Evolutionary conservation across 2,797 vertebrate genomes (phyloP).

Genomic region (Microctenopoma stevenorrisi): DNA sequence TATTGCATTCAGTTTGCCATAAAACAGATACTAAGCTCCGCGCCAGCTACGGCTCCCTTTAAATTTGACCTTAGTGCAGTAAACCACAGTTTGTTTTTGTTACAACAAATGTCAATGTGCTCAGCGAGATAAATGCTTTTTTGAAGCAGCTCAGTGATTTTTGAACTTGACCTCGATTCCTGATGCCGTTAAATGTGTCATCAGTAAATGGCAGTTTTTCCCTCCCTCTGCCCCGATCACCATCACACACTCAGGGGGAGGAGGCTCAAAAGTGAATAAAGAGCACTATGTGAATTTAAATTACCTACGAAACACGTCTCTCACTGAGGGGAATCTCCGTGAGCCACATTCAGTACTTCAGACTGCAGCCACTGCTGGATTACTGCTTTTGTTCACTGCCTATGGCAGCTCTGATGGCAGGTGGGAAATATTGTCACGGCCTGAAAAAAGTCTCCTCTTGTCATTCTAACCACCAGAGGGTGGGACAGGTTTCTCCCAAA

Average conservation of each 20-base stretch:
- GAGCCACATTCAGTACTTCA: not conserved
- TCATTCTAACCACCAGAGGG: not conserved
- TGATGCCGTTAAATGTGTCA: not conserved
- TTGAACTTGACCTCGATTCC: not conserved
- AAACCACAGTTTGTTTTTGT: constrained; percentile 12
- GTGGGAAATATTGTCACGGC: not conserved
- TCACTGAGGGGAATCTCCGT: not conserved
- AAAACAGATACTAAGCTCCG: constrained; percentile 12
- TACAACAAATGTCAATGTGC: constrained; percentile 1
- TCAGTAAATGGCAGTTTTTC: not conserved
- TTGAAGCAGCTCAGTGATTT: not conserved
- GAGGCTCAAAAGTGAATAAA: not conserved
- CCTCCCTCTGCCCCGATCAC: not conserved
- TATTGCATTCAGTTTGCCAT: constrained; percentile 32
- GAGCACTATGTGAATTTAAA: constrained; percentile 4
- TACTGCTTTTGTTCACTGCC: constrained; percentile 4
- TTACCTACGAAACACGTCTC: not conserved
- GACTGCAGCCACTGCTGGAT: constrained; percentile 1
- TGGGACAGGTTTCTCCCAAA: no score
- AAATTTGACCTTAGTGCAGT: constrained; percentile 11
- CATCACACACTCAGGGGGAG: not conserved
- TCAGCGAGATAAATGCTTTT: not conserved
- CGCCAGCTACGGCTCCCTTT: constrained; percentile 5
- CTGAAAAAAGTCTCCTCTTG: not conserved
- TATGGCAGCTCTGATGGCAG: not conserved